phyloP scores from a whole-genome alignment of 2,113 vertebrate species.

The Peromyscus maniculatus region DNA sequence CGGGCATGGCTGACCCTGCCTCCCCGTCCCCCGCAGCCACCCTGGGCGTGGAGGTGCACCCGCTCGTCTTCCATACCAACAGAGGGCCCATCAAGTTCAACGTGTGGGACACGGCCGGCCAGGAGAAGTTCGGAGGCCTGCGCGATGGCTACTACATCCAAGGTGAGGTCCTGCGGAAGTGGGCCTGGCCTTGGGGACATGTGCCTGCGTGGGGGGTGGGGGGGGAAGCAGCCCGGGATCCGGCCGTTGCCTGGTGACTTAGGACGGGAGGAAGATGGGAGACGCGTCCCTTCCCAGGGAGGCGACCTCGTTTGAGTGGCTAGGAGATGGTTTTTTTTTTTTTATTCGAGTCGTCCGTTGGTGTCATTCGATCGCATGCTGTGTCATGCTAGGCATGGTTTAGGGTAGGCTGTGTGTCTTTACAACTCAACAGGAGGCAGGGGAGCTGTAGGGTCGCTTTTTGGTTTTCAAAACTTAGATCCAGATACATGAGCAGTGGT shows the following conservation, averaged over 20 bases:
- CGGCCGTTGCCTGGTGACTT: background rate
- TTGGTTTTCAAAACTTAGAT: background rate
- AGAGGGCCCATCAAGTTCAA: conserved; percentile 98
- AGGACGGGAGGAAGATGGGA: background rate
- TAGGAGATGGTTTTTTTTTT: no score
- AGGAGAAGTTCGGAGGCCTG: conserved; percentile 98
- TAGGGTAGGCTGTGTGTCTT: background rate
- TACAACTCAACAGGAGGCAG: background rate
- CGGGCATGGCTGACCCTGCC: background rate
- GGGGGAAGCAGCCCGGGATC: background rate
- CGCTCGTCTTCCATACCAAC: conserved; percentile 98
- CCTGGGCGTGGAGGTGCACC: conserved; percentile 98
- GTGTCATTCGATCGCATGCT: background rate
- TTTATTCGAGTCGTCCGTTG: no score
- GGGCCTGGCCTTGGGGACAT: background rate
- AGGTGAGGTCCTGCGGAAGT: conserved; percentile 86
- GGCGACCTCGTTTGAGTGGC: background rate
- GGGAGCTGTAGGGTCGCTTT: no score
- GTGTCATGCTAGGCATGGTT: background rate
- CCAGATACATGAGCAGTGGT: accelerated
- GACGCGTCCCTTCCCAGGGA: background rate
- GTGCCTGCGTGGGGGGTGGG: background rate
- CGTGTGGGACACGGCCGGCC: conserved; percentile 99
- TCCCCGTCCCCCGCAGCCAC: conserved; percentile 89
- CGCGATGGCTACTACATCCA: conserved; percentile 99